phyloP scores from a whole-genome alignment of 35 echinoderm and acorn worm genomes.

The Ptychodera flava region DNA sequence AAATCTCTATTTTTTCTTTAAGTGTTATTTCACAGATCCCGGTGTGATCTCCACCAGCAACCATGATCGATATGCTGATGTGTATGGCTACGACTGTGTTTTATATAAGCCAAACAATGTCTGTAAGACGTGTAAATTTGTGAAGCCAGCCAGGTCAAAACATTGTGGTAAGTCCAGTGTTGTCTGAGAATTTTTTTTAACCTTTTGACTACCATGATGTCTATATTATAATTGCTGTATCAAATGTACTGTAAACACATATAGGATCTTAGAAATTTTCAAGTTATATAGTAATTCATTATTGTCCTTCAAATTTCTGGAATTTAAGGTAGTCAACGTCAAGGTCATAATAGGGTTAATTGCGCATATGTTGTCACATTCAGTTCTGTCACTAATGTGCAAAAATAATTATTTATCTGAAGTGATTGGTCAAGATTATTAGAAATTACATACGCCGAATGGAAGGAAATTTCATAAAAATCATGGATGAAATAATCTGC shows the following conservation, averaged over 20 bases:
- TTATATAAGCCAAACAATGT: slow-evolving; percentile 33
- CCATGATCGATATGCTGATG: slow-evolving; percentile 4
- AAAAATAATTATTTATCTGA: no score
- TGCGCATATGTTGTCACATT: no score
- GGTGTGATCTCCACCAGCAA: slow-evolving; percentile 46
- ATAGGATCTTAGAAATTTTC: neutral
- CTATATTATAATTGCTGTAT: neutral
- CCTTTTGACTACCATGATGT: neutral
- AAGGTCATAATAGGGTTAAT: neutral
- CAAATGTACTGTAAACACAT: slow-evolving; percentile 4
- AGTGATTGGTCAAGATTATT: no score
- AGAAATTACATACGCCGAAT: no score
- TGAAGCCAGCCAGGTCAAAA: slow-evolving; percentile 82
- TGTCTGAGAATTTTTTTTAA: neutral
- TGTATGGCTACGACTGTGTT: slow-evolving; percentile 43
- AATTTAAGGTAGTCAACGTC: neutral
- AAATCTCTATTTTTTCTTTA: slow-evolving; percentile 42
- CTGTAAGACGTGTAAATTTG: slow-evolving; percentile 56
- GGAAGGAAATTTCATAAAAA: no score
- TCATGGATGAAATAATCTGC: no score
- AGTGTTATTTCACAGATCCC: slow-evolving; percentile 50
- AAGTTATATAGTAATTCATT: neutral
- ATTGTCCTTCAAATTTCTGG: neutral
- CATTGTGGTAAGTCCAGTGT: slow-evolving; percentile 77
- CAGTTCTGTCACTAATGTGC: no score